Evolutionary conservation across 2,888 invertebrate species (phyloP), one percentile per base, ranked within the genome.

Genomic region (Agrilus mali): DNA sequence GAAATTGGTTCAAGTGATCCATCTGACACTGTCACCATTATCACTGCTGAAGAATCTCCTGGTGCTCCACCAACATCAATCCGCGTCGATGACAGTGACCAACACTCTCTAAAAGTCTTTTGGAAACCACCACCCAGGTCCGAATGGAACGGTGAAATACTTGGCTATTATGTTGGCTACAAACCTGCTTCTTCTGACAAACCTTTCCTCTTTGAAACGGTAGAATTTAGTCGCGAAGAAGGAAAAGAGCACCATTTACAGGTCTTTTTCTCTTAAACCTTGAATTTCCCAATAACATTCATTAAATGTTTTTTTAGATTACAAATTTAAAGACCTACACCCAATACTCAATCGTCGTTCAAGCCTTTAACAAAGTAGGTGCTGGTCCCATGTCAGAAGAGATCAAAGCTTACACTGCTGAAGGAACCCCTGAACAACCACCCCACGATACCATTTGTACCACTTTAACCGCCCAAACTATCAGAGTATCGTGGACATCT

Each of bases 301-400:
- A 17, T 41, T 20, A 43, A 33, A 17, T 35, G 34, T 34, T 20
- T 47, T 5, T 42, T 40, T 42, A 50, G 51, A 53, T 55, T 41
- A 55, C 60, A 8, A 63, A 60, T 52, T 60, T 51, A 60, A 82
- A 82, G 61, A 93, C 90, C 1, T 95, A 94, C 70, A 94, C 93
- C 0, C 90, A 92, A 65, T 95, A 95, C 68, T 83, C 90, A n/a
- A 86, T 94, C 16, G 92, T 94, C 15, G 89, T 94, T 7, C 93
- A 93, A 69, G 92, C 90, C 0, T 94, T 89, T 65, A 96, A 95
- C 69, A 87, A 88, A 66, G 84, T 92, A 57, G 95, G 94, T 12
- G 83, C 89, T 2, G 94, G 95, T 27, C 95, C 94, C 0, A 78
- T 87, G 60, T 88, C 90, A 36, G 83, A 84, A 41, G 92, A 93